These are phyloP conservation scores for Nomada ferruginata DNA, from an alignment of 2,888 invertebrate genomes.

Conservation along the genomic window DNA sequence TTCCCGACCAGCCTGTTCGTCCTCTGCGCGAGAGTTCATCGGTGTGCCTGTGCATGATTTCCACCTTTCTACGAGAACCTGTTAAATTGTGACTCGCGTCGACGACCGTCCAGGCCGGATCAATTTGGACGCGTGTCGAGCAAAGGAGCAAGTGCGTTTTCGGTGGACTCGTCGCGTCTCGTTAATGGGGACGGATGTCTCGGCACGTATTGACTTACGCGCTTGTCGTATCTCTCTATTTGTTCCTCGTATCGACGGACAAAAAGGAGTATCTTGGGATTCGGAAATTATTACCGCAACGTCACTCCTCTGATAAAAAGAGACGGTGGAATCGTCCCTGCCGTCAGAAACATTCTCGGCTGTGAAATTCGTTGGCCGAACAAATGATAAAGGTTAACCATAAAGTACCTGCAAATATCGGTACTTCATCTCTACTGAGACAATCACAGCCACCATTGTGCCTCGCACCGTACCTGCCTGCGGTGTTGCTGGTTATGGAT, in stretches of 20 bases:
- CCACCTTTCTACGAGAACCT: slow-evolving; percentile 41
- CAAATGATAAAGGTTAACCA: slow-evolving; percentile 33
- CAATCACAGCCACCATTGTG: slow-evolving; percentile 39
- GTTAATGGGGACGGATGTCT: not conserved
- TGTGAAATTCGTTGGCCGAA: slow-evolving; percentile 12
- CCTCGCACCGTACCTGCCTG: not conserved
- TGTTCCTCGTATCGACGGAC: not conserved
- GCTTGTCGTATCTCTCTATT: not conserved
- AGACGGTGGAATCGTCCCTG: not conserved
- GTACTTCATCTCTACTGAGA: slow-evolving; percentile 30
- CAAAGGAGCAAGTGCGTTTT: slow-evolving; percentile 29
- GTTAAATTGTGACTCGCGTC: slow-evolving; percentile 50
- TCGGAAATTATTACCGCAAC: not conserved
- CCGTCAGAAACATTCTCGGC: not conserved
- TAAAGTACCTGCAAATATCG: slow-evolving; percentile 31
- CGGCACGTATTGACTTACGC: not conserved
- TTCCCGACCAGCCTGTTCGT: slow-evolving; percentile 1
- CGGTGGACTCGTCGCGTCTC: slow-evolving; percentile 17
- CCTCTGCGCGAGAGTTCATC: slow-evolving; percentile 33
- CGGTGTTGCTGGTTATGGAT: slow-evolving; percentile 13
- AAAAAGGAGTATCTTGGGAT: not conserved
- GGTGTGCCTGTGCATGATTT: slow-evolving; percentile 50
- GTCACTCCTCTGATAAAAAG: too few relatives aligned
- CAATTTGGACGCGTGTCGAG: slow-evolving; percentile 37
- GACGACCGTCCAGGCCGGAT: slow-evolving; percentile 8